phyloP scores from a whole-genome alignment of 2,113 vertebrate species.

The Otis tarda region DNA sequence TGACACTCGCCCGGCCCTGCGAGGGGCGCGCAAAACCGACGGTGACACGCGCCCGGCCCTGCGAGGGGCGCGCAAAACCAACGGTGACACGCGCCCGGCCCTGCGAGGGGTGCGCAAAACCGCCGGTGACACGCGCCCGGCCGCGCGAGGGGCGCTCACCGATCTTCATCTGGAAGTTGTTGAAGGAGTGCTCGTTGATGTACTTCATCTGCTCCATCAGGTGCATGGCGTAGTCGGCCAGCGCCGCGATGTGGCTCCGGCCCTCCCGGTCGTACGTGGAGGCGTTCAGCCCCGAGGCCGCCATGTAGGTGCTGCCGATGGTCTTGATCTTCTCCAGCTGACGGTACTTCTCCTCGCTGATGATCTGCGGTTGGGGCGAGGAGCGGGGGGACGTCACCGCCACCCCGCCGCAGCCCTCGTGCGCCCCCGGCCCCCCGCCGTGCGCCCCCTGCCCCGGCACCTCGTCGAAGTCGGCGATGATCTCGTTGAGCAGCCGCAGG shows the following conservation, averaged over 20 bases:
- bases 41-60: too few species aligned
- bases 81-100: too few species aligned
- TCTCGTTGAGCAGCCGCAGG: slow-evolving; percentile 93
- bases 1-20: too few species aligned
- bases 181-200: slow-evolving; percentile 95
- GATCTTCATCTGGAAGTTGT: slow-evolving; percentile 97
- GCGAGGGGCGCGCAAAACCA: too few species aligned
- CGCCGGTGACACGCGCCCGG: too few species aligned
- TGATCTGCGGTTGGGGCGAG: slow-evolving; percentile 79
- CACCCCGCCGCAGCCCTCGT: not conserved
- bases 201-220: slow-evolving; percentile 95
- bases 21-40: too few species aligned
- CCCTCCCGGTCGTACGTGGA: slow-evolving; percentile 90
- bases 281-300: slow-evolving; percentile 89
- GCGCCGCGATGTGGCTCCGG: slow-evolving; percentile 85
- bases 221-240: slow-evolving; percentile 91
- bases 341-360: slow-evolving; percentile 89
- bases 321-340: slow-evolving; percentile 96
- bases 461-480: slow-evolving; percentile 96
- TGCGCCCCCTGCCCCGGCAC: slow-evolving; percentile 39
- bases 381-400: not conserved
- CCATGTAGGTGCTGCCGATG: slow-evolving; percentile 94
- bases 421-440: too few species aligned
- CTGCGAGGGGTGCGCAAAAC: too few species aligned
- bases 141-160: slow-evolving; percentile 68